A percentile compares a stretch with the other conserved stretches of the same genome.
phyloP scores from a whole-genome alignment of 2,113 vertebrate species.

The Plotosus lineatus region DNA sequence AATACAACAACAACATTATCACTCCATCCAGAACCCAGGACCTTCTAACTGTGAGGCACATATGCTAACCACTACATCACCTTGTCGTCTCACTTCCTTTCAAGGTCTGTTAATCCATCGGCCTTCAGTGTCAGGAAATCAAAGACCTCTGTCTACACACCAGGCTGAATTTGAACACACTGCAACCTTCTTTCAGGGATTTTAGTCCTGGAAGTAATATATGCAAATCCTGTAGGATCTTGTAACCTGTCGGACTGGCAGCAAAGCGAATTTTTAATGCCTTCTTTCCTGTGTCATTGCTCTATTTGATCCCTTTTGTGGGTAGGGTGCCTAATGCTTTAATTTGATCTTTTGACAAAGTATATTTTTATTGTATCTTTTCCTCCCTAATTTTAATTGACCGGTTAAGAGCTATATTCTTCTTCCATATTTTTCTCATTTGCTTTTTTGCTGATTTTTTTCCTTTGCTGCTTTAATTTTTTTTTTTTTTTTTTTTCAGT shows the following conservation, averaged over 20 bases:
- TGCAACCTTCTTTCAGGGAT: constrained; percentile 7
- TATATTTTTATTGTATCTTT: background rate
- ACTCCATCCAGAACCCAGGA: too few species aligned
- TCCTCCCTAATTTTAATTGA: constrained; percentile 8
- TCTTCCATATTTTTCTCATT: too few species aligned
- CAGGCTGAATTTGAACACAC: background rate
- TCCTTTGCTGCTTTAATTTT: constrained; percentile 4
- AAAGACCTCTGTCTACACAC: constrained; percentile 25
- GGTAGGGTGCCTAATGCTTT: constrained; percentile 19
- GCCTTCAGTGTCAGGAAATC: constrained; percentile 25
- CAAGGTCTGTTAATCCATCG: constrained; percentile 5
- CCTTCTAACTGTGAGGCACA: too few species aligned
- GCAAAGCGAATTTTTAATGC: constrained; percentile 15
- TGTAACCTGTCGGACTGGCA: constrained; percentile 22
- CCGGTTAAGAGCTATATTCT: too few species aligned
- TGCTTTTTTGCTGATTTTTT: too few species aligned
- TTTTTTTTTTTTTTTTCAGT: background rate
- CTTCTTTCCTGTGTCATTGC: constrained; percentile 13
- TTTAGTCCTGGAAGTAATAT: background rate
- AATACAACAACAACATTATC: too few species aligned
- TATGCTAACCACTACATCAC: too few species aligned
- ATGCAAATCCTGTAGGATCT: constrained; percentile 14
- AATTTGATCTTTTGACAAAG: constrained; percentile 25
- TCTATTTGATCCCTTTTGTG: constrained; percentile 30
- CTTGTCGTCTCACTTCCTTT: constrained; percentile 34